Evolutionary conservation across 2,888 invertebrate species (phyloP).

Genomic region (Aquatica leii): DNA sequence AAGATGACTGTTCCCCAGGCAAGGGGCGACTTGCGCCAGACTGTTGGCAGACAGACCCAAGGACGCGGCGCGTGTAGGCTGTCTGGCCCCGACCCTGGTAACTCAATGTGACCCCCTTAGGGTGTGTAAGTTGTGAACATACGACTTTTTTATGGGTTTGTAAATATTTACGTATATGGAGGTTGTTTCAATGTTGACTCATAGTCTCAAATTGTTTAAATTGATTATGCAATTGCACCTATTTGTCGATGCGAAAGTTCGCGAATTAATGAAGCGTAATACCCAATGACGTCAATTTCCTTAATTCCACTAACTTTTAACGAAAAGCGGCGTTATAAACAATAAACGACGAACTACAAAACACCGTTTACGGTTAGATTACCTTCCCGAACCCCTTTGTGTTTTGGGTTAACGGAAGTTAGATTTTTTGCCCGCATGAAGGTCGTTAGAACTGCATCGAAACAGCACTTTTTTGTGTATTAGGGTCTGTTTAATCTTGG

Average conservation of each 20-base stretch:
- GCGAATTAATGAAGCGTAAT: conserved; percentile 7
- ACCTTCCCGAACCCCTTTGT: too few species aligned
- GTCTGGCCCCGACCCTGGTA: conserved; percentile 42
- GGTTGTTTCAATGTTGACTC: conserved; percentile 20
- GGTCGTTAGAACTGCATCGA: too few species aligned
- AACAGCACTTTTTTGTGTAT: too few species aligned
- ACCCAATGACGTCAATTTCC: conserved; percentile 3
- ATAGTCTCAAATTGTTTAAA: conserved; percentile 12
- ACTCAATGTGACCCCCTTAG: conserved; percentile 48
- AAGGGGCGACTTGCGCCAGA: conserved; percentile 49
- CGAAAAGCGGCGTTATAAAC: too few species aligned
- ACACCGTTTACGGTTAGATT: too few species aligned
- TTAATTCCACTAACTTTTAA: background rate
- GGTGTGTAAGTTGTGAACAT: conserved; percentile 42
- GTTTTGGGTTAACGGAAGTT: too few species aligned
- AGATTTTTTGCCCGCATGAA: too few species aligned
- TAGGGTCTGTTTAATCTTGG: too few species aligned
- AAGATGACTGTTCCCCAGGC: conserved; percentile 31
- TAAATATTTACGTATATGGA: conserved; percentile 38
- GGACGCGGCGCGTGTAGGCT: conserved; percentile 51
- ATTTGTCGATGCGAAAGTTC: background rate
- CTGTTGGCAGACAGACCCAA: conserved; percentile 52
- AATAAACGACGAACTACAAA: too few species aligned
- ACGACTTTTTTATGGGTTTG: conserved; percentile 32
- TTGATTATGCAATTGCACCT: conserved; percentile 17